phyloP scores from a whole-genome alignment of 1,140 invertebrate species.

The Hyles euphorbiae region DNA sequence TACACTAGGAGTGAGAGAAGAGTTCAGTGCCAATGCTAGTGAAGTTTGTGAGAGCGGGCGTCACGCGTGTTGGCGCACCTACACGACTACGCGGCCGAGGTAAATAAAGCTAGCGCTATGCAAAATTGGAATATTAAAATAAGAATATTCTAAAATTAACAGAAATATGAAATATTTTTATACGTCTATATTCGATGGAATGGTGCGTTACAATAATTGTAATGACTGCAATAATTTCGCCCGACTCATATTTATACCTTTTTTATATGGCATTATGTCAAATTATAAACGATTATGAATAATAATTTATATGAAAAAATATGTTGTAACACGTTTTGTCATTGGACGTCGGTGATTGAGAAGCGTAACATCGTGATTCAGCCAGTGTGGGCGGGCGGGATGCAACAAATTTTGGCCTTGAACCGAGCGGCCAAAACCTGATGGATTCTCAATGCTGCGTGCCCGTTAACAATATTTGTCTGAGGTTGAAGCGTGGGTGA shows the following conservation, averaged over 20 bases:
- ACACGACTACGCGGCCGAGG: conserved; percentile 40
- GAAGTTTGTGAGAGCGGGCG: conserved; percentile 50
- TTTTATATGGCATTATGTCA: too few species aligned
- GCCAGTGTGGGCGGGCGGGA: conserved; percentile 38
- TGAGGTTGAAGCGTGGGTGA: conserved; percentile 25
- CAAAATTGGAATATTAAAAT: conserved; percentile 56
- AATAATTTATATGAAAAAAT: too few species aligned
- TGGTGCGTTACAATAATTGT: not conserved
- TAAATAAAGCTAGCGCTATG: conserved; percentile 55
- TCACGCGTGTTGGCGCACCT: conserved; percentile 68
- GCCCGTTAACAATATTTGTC: conserved; percentile 9
- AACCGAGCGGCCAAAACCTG: conserved; percentile 25
- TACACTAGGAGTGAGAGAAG: conserved; percentile 53
- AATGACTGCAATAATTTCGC: too few species aligned
- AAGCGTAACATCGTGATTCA: conserved; percentile 49
- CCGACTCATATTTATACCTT: too few species aligned
- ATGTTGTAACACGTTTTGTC: conserved; percentile 34
- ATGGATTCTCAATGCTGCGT: conserved; percentile 10
- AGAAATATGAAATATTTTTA: conserved; percentile 17
- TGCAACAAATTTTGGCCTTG: conserved; percentile 49
- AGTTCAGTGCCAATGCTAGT: conserved; percentile 69
- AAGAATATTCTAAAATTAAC: conserved; percentile 31
- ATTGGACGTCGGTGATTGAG: conserved; percentile 33
- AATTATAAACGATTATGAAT: too few species aligned
- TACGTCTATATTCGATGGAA: conserved; percentile 13